Evolutionary conservation across 2,113 vertebrate species (phyloP).

Genomic region (Puffinus mauretanicus): DNA sequence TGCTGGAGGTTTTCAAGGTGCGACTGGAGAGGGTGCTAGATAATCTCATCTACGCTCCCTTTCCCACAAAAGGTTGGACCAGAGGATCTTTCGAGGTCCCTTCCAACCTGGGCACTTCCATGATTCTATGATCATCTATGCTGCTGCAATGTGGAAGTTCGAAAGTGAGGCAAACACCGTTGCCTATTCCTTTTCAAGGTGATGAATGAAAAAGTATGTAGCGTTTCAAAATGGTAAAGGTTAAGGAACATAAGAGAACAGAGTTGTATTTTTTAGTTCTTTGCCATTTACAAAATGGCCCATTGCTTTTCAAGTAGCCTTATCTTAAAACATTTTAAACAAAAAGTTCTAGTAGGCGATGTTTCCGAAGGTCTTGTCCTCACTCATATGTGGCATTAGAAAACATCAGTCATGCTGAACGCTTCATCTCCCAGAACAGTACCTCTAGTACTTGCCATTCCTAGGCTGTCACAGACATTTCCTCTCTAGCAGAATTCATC

Average conservation of each 20-base stretch:
- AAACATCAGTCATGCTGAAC: constrained; percentile 4
- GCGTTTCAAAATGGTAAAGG: background rate
- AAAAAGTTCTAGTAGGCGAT: background rate
- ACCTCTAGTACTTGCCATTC: background rate
- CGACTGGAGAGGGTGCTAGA: background rate
- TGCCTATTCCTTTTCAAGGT: background rate
- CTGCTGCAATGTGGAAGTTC: background rate
- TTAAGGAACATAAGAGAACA: background rate
- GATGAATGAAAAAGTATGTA: background rate
- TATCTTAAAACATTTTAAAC: background rate
- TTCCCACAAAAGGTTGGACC: background rate
- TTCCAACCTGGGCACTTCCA: background rate
- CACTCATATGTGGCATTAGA: background rate
- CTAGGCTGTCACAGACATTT: background rate
- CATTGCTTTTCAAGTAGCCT: background rate
- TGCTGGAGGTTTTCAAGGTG: background rate
- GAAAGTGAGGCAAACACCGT: background rate
- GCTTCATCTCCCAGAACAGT: background rate
- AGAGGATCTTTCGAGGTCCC: background rate
- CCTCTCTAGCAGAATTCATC: background rate
- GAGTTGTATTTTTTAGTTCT: background rate
- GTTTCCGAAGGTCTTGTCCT: background rate
- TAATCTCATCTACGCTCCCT: background rate
- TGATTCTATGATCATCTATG: background rate
- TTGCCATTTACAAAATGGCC: background rate